Evolutionary conservation across 2,888 invertebrate genomes (phyloP), one percentile per base, ranked within the genome.

Genomic region (Dynastes hyllus): DNA sequence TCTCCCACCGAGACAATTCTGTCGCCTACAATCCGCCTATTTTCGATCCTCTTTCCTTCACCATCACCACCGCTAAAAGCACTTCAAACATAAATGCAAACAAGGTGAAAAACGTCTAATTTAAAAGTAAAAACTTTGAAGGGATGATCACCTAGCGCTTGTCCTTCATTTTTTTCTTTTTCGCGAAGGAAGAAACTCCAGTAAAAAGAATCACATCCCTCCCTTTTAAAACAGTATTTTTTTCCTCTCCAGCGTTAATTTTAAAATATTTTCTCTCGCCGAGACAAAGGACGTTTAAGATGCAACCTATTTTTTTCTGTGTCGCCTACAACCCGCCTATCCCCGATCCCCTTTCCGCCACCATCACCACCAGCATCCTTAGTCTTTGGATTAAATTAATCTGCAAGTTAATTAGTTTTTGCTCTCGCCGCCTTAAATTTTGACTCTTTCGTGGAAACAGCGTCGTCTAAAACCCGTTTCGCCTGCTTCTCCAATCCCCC

Each of bases 321-420:
- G 3, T 27, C 29, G 11, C 29, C 61, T 6, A 9, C 22, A 45
- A 22, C 70, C n/a, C 70, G 8, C 11, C 71, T 37, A 50, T 37
- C 11, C 45, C 22, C 29, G 13, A 13, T n/a, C 63, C 63, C 8
- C 29, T 61, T 45, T 45, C 11, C 11, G 2, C 37, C 65, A 50
- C 29, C 50, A 16, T 67, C 53, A 11, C 11, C 11, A 45, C 37
- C 65, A 27, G 22, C 50, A 16, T 67, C 53, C 29, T 66, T 67
- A 55, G 29, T 75, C 40, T 55, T 53, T 55, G 32, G 61, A 73
- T 73, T 73, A 73, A 77, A 77, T 77, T 77, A 67, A 77, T 77
- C 77, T 67, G 53, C 67, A 66, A 77, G 77, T 77, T 77, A 77
- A 77, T 77, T 77, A 77, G 53, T 77, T 76, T 76, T 77, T 67